Evolutionary conservation across 2,888 invertebrate species (phyloP).

Genomic region (Chymomyza caudatula): DNA sequence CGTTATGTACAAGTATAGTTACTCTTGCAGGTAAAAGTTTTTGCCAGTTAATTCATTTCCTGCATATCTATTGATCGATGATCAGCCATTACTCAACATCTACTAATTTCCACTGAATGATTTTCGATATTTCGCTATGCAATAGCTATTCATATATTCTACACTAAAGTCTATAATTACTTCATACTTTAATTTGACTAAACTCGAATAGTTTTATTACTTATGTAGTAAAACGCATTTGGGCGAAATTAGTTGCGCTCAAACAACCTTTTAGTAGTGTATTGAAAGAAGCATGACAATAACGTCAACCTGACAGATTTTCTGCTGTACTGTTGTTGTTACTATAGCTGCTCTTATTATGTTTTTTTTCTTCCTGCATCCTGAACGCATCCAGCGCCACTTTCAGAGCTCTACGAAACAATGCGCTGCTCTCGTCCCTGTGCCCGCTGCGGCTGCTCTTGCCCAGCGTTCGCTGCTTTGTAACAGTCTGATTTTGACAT

Average conservation of each 20-base stretch:
- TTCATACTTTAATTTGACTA: too few species aligned
- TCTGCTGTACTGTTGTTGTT: neutral
- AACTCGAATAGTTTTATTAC: too few species aligned
- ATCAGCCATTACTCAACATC: neutral
- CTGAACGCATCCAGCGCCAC: conserved; percentile 40
- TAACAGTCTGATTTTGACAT: conserved; percentile 79
- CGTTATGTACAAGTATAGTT: too few species aligned
- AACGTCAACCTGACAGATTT: neutral
- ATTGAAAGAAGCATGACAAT: neutral
- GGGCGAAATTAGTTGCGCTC: too few species aligned
- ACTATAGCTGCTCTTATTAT: conserved; percentile 8
- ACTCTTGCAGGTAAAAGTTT: too few species aligned
- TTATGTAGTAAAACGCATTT: too few species aligned
- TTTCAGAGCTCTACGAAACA: conserved; percentile 46
- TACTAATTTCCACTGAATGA: too few species aligned
- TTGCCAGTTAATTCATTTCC: too few species aligned
- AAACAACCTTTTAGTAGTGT: neutral
- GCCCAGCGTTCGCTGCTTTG: conserved; percentile 68
- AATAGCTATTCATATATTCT: too few species aligned
- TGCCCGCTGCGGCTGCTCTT: conserved; percentile 1
- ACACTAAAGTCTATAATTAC: too few species aligned
- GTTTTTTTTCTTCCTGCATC: conserved; percentile 29
- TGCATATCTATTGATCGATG: too few species aligned
- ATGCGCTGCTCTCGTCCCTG: conserved; percentile 24
- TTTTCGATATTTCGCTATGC: too few species aligned